phyloP scores from a whole-genome alignment of 2,888 invertebrate species.

The Rhingia campestris region DNA sequence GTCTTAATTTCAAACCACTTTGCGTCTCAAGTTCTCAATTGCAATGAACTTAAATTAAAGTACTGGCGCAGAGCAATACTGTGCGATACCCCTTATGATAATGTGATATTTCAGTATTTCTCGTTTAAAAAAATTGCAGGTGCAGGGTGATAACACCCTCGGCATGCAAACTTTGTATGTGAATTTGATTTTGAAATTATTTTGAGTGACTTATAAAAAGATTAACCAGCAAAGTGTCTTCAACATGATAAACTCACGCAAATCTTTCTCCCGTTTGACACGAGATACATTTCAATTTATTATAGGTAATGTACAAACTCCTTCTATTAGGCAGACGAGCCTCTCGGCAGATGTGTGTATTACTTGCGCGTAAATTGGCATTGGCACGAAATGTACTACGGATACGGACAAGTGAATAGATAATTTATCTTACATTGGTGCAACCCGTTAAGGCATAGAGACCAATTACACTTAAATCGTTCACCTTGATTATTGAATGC shows the following conservation, averaged over 20 bases:
- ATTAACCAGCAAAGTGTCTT: conserved; percentile 19
- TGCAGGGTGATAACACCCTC: conserved; percentile 7
- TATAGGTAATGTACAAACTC: conserved; percentile 29
- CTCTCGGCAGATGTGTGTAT: conserved; percentile 7
- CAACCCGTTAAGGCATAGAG: conserved; percentile 6
- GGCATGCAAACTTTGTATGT: too few species aligned
- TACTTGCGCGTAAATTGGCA: conserved; percentile 34
- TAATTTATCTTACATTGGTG: conserved; percentile 23
- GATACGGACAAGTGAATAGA: conserved; percentile 3
- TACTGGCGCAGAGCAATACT: not conserved
- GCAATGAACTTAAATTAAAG: not conserved
- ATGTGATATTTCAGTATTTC: conserved; percentile 26
- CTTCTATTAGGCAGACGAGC: conserved; percentile 15
- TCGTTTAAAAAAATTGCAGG: conserved; percentile 28
- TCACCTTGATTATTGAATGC: conserved; percentile 39
- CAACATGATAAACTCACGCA: conserved; percentile 11
- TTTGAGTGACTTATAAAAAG: conserved; percentile 18
- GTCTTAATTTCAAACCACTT: not conserved
- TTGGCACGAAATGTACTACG: conserved; percentile 18
- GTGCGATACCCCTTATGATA: conserved; percentile 16
- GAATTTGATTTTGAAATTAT: not conserved
- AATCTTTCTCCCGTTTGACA: not conserved
- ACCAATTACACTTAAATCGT: conserved; percentile 14
- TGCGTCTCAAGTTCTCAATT: conserved; percentile 4
- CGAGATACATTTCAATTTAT: conserved; percentile 25